A percentile compares a stretch with the other conserved stretches of the same genome.
phyloP scores from a whole-genome alignment of 1,140 invertebrate species.

The Heliothis subflexa region DNA sequence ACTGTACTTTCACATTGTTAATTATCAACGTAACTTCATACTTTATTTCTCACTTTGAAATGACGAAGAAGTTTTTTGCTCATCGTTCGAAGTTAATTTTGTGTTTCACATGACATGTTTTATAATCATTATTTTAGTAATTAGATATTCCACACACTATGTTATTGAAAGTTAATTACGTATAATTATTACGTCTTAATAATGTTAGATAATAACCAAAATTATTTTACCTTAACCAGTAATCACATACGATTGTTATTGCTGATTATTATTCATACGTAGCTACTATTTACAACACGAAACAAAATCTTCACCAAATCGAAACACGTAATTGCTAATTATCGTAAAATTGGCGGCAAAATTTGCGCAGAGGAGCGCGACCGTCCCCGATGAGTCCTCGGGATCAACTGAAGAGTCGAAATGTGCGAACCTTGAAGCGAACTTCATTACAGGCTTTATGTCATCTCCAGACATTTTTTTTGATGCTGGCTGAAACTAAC shows the following conservation, averaged over 20 bases:
- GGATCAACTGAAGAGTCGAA: conserved; percentile 43
- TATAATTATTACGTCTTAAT: background rate
- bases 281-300: background rate
- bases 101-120: background rate
- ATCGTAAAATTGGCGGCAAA: conserved; percentile 65
- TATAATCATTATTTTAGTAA: background rate
- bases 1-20: conserved; percentile 3
- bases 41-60: conserved; percentile 26
- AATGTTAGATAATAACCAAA: too few relatives aligned
- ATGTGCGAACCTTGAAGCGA: background rate
- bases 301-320: background rate
- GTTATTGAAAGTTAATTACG: background rate
- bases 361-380: conserved; percentile 41
- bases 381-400: conserved; percentile 29
- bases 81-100: conserved; percentile 5
- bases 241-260: too few relatives aligned
- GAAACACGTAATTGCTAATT: background rate
- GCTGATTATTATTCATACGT: background rate
- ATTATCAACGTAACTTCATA: conserved; percentile 19
- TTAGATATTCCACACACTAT: background rate
- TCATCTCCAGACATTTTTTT: conserved; percentile 23
- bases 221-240: background rate
- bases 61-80: conserved; percentile 1
- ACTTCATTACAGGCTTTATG: conserved; percentile 25
- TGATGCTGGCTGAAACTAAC: conserved; percentile 22